Conservation (phyloP, 2,888 invertebrate species). For the Ophonus ardosiacus region DNA sequence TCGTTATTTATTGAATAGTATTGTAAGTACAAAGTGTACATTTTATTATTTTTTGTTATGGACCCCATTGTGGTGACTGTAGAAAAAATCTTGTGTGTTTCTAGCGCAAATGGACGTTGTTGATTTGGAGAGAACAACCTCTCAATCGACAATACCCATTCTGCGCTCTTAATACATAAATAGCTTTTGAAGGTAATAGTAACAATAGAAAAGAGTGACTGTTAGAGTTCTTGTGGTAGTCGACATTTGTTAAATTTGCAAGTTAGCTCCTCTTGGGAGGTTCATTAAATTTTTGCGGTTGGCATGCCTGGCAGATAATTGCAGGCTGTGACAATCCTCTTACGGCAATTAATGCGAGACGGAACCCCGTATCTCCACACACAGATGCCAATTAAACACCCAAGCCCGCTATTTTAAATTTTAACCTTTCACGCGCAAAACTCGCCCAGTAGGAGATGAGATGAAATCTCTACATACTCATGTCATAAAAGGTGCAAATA, state of each 20-base stretch:
- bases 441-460: too few species aligned
- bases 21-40: too few species aligned
- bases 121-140: too few species aligned
- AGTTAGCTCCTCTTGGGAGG: neutral
- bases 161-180: too few species aligned
- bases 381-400: conserved; percentile 25
- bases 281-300: conserved; percentile 50
- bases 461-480: neutral
- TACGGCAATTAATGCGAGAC: conserved; percentile 40
- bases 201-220: too few species aligned
- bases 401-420: conserved; percentile 11
- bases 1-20: too few species aligned
- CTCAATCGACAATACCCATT: too few species aligned
- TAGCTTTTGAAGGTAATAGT: too few species aligned
- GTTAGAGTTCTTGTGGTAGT: neutral
- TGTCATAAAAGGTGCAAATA: neutral
- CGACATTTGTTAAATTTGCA: neutral
- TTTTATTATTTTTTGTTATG: too few species aligned
- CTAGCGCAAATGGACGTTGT: too few species aligned
- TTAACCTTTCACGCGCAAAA: neutral
- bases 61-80: too few species aligned
- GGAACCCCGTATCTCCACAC: conserved; percentile 19
- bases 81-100: too few species aligned
- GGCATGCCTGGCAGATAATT: conserved; percentile 43
- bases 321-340: conserved; percentile 51